Percentiles rank a stretch among this genome's conserved stretches.
Conservation (phyloP, 2,888 invertebrate species). For the Pseudococcus viburni region DNA sequence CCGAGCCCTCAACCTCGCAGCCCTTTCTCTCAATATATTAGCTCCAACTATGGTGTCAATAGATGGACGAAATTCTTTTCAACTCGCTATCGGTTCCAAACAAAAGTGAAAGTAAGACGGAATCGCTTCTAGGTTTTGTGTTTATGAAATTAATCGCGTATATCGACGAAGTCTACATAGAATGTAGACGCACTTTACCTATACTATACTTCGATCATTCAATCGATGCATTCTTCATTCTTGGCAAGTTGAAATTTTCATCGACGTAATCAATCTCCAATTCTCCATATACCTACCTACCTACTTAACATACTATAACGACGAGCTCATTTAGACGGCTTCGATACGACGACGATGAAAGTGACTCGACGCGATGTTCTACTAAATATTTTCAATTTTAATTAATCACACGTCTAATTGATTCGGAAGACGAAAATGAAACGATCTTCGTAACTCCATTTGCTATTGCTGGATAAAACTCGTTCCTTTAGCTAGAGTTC, state of each 20-base stretch:
- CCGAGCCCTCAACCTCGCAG: background rate
- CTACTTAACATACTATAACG: too few relatives aligned
- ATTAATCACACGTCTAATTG: background rate
- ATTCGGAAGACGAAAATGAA: too few relatives aligned
- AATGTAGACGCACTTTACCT: too few relatives aligned
- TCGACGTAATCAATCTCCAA: background rate
- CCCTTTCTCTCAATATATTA: too few relatives aligned
- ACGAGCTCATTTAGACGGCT: background rate
- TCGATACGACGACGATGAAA: background rate
- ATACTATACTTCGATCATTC: too few relatives aligned
- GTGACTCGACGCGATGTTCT: background rate
- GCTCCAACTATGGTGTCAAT: background rate
- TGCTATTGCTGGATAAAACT: too few relatives aligned
- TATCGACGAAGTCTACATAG: too few relatives aligned
- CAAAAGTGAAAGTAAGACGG: slow-evolving; percentile 15
- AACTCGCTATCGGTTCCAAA: slow-evolving; percentile 10
- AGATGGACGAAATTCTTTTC: slow-evolving; percentile 18
- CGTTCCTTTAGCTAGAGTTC: too few relatives aligned
- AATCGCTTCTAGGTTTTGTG: background rate
- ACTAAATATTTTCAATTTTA: background rate
- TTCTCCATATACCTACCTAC: too few relatives aligned
- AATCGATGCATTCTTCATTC: background rate
- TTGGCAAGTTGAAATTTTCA: background rate
- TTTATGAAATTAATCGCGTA: background rate
- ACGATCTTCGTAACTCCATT: too few relatives aligned